A percentile compares a stretch with the other conserved stretches of the same genome.
Evolutionary conservation across 2,797 vertebrate species (phyloP).

Genomic region (Falco cherrug): DNA sequence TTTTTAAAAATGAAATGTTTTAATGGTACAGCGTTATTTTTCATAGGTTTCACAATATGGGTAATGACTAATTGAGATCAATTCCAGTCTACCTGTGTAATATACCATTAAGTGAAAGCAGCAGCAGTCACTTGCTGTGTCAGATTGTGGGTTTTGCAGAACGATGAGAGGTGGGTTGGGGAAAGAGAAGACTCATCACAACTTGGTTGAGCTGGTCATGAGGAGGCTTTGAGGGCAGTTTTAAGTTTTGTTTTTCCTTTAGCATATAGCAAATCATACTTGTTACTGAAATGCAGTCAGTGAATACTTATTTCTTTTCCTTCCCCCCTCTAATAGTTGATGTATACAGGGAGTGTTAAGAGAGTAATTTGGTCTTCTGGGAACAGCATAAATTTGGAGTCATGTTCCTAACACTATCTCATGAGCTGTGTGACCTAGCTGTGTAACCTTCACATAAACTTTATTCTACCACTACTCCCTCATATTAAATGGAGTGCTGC

Average conservation of each 20-base stretch:
- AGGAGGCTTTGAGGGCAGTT: neutral
- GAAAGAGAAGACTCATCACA: neutral
- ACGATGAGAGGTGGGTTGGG: neutral
- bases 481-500: neutral
- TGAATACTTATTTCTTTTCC: neutral
- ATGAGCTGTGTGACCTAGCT: neutral
- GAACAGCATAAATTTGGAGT: neutral
- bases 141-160: neutral
- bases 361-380: neutral
- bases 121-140: neutral
- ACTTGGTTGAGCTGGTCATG: neutral
- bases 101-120: neutral
- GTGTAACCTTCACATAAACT: neutral
- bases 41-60: neutral
- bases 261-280: neutral
- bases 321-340: neutral
- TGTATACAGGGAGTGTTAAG: neutral
- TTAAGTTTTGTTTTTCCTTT: neutral
- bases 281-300: neutral
- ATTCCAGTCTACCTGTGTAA: neutral
- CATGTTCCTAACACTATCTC: neutral
- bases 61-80: neutral
- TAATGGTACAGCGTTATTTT: neutral
- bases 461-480: neutral
- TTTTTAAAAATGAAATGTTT: neutral